phyloP scores from a whole-genome alignment of 2,797 vertebrate species.

The Neomorphus geoffroyi region DNA sequence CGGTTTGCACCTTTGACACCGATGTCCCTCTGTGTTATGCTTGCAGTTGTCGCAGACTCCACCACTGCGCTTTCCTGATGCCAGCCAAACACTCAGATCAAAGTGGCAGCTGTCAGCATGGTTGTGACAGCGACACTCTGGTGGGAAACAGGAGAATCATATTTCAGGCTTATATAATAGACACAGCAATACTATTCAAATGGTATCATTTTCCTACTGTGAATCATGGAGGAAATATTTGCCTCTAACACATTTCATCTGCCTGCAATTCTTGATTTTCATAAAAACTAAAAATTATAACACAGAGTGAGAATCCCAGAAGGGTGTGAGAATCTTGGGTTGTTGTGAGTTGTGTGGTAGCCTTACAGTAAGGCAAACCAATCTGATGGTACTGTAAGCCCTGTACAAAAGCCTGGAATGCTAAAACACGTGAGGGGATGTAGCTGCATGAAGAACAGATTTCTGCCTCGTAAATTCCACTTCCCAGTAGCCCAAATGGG shows the following conservation, averaged over 20 bases:
- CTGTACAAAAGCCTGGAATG: background rate
- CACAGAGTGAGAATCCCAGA: background rate
- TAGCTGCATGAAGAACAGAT: background rate
- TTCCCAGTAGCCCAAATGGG: background rate
- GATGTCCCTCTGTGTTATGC: constrained; percentile 85
- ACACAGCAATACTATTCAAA: background rate
- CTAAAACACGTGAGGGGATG: background rate
- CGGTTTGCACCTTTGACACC: constrained; percentile 85
- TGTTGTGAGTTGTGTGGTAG: background rate
- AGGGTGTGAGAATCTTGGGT: background rate
- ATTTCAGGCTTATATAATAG: background rate
- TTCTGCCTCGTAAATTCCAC: background rate
- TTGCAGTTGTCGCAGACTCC: constrained; percentile 85
- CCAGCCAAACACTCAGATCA: constrained; percentile 81
- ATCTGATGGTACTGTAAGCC: background rate
- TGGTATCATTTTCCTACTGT: background rate
- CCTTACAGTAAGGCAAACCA: background rate
- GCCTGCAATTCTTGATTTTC: background rate
- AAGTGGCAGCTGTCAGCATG: constrained; percentile 88
- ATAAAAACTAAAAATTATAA: background rate
- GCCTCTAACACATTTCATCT: background rate
- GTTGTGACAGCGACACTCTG: constrained; percentile 88
- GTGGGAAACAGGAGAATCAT: background rate
- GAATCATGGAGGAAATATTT: background rate
- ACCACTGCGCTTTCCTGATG: constrained; percentile 80